A percentile compares a stretch with the other conserved stretches of the same genome.
Conservation (phyloP, 2,888 invertebrate genomes). For the Ichneumoninae sp. region DNA sequence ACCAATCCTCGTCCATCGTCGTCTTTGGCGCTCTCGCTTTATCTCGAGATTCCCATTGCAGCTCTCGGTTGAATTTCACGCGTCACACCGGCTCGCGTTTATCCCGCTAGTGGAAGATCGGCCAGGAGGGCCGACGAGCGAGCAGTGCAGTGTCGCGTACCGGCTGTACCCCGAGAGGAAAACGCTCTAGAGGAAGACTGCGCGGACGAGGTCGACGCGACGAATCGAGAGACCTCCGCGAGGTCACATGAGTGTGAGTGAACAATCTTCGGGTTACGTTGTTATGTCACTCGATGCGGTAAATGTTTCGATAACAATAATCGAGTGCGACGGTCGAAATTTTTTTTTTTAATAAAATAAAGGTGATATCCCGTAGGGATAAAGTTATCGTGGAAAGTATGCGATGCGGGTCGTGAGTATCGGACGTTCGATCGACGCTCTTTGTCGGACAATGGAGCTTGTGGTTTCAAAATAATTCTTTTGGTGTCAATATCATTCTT, state of each 20-base stretch:
- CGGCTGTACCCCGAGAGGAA: constrained; percentile 56
- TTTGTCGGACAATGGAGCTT: background rate
- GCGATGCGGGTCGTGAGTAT: constrained; percentile 26
- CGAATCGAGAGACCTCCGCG: constrained; percentile 71
- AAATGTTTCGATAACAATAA: background rate
- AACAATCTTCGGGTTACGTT: background rate
- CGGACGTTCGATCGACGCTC: background rate
- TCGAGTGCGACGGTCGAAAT: background rate
- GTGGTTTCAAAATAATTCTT: constrained; percentile 55
- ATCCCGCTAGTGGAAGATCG: background rate
- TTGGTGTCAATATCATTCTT: background rate
- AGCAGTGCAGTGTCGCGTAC: constrained; percentile 60
- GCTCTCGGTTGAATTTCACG: constrained; percentile 29
- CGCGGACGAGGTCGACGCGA: constrained; percentile 48
- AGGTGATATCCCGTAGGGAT: background rate
- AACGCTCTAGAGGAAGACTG: constrained; percentile 28
- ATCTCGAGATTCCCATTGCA: constrained; percentile 1
- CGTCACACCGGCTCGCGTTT: constrained; percentile 17
- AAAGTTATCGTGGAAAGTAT: background rate
- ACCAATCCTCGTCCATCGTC: constrained; percentile 51
- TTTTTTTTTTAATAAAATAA: background rate
- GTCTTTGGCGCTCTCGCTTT: constrained; percentile 42
- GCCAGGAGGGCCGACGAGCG: constrained; percentile 13
- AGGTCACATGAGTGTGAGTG: constrained; percentile 82
- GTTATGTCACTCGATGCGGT: background rate